Base-by-base conservation (phyloP, 2,113 vertebrate species). In the Alces alces region DNA sequence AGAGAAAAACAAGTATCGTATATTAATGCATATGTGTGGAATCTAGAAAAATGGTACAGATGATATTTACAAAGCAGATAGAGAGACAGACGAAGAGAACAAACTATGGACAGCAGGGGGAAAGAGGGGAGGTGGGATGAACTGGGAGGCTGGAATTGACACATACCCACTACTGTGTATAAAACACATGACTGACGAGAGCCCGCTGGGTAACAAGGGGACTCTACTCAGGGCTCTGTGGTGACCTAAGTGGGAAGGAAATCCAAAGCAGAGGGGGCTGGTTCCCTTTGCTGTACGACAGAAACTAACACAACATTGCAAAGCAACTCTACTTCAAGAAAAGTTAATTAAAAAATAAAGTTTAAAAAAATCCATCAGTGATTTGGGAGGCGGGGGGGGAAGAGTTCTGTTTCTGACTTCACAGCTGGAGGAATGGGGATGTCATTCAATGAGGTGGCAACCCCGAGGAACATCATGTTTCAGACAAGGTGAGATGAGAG, bases 301-400 rank as follows among this genome's bases (percentile, higher is more conserved):
- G 36, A 76, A 76, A 4, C 36, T 14, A 27, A 7, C 23, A 76
- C 39, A 27, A 15, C 36, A 7, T 14, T 76, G 39, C 14, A 43
- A 76, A 76, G 47, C 23, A 76, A 76, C 39, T 43, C 36, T 43
- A 43, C 12, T 27, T 76, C 39, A 27, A 43, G 27, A 76, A 14
- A 76, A 76, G 14, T 39, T 43, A 3, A 76, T 76, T 61, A 76
- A 43, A 14, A 27, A 14, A 43, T 6, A 43, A 27, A 39, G 23
- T 43, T 76, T 2, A 27, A 43, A 43, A 43, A 76, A 76, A 33
- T 23, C 11, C 70, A 27, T 76, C 39, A 27, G 6, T 76, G 36
- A 23, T 25, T 27, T 7, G 6, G 12, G n/a, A n/a, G n/a, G n/a
- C n/a, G n/a, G 11, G 2, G 58, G 27, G 2, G 28, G 3, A 5